These are phyloP conservation scores for Alethe diademata DNA, from an alignment of 2,113 vertebrate genomes.

Conservation along the genomic window DNA sequence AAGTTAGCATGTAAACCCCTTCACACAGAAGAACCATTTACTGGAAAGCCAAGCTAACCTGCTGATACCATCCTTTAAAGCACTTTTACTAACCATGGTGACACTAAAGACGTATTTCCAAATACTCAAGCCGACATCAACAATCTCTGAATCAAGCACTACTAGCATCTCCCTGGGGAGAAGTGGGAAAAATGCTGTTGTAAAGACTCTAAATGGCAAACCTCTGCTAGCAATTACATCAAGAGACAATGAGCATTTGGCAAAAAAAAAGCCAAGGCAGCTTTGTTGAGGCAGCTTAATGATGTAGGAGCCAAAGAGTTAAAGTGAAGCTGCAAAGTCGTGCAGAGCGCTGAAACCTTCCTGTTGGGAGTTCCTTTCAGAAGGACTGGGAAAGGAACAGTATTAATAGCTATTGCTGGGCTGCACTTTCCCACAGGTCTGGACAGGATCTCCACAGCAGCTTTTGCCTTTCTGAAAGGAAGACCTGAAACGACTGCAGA, in stretches of 20 bases:
- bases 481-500: conserved; percentile 64
- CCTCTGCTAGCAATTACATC: conserved; percentile 37
- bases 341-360: conserved; percentile 72
- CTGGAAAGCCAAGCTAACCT: conserved; percentile 16
- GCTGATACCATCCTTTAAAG: not conserved
- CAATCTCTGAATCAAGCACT: not conserved
- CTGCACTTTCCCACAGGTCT: conserved; percentile 79
- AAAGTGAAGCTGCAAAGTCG: conserved; percentile 64
- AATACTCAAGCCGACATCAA: not conserved
- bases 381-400: conserved; percentile 73
- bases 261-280: not conserved
- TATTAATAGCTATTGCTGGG: conserved; percentile 75
- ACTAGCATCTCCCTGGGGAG: not conserved
- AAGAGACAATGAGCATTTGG: conserved; percentile 41
- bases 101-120: not conserved
- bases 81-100: not conserved
- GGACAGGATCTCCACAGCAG: conserved; percentile 75
- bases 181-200: not conserved
- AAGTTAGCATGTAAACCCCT: not conserved
- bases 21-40: not conserved
- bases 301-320: conserved; percentile 71
- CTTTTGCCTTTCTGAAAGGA: conserved; percentile 68
- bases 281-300: conserved; percentile 10
- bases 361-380: conserved; percentile 81
- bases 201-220: conserved; percentile 35